phyloP scores from a whole-genome alignment of 1,140 invertebrate genomes.

The Pomacea maculata region DNA sequence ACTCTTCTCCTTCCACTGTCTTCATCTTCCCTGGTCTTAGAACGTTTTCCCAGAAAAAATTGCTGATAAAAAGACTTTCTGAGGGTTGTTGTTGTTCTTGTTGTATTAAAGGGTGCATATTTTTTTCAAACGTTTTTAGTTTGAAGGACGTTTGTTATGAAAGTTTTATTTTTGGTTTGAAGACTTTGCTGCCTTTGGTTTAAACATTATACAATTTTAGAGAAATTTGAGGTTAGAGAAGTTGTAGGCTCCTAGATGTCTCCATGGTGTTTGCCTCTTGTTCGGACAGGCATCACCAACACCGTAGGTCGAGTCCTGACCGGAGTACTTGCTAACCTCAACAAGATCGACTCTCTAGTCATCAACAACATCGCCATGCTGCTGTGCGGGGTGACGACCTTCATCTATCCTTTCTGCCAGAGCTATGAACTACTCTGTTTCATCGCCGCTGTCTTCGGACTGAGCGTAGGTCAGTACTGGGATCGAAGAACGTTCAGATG shows the following conservation, averaged over 20 bases:
- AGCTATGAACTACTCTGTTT: slow-evolving; percentile 80
- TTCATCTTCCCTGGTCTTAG: not conserved
- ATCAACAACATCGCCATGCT: slow-evolving; percentile 95
- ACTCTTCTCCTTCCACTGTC: not conserved
- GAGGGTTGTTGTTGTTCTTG: too few species aligned
- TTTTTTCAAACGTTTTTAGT: too few species aligned
- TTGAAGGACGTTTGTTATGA: too few species aligned
- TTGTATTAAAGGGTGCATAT: too few species aligned
- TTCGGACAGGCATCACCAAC: slow-evolving; percentile 62
- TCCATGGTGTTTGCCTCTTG: slow-evolving; percentile 11
- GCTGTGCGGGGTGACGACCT: slow-evolving; percentile 86
- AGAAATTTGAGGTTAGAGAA: too few species aligned
- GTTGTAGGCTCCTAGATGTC: too few species aligned
- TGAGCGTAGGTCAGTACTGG: slow-evolving; percentile 88
- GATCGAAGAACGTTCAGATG: too few species aligned
- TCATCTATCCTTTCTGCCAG: slow-evolving; percentile 83
- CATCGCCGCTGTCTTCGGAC: slow-evolving; percentile 91
- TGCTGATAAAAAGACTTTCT: too few species aligned
- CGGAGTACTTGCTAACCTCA: slow-evolving; percentile 69
- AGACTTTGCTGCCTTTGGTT: too few species aligned
- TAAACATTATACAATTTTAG: too few species aligned
- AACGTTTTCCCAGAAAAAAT: too few species aligned
- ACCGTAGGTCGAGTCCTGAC: slow-evolving; percentile 70
- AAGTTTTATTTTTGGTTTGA: too few species aligned
- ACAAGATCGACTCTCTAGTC: slow-evolving; percentile 83